phyloP scores from a whole-genome alignment of 2,113 vertebrate genomes.

The Charina bottae region DNA sequence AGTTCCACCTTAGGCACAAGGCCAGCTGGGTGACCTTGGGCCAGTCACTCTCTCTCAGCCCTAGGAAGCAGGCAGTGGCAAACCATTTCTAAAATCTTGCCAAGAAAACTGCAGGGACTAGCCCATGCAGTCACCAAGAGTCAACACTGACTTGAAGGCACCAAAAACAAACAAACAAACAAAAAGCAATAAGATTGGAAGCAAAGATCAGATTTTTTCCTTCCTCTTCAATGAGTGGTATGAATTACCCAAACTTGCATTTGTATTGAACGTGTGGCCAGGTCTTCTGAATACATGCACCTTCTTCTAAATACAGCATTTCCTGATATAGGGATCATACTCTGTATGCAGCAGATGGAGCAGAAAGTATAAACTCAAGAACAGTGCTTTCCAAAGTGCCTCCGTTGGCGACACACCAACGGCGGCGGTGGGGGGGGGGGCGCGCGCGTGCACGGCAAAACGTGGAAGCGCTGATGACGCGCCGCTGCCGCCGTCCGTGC shows the following conservation, averaged over 20 bases:
- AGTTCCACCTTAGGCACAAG: not conserved
- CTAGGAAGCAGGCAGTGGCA: not conserved
- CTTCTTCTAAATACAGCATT: not conserved
- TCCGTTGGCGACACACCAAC: too few species aligned
- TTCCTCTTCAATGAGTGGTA: not conserved
- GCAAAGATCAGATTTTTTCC: not conserved
- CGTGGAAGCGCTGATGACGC: too few species aligned
- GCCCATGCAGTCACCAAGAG: not conserved
- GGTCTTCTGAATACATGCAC: not conserved
- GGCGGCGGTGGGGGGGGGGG: too few species aligned
- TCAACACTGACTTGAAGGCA: not conserved
- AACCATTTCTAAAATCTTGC: not conserved
- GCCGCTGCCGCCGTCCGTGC: too few species aligned
- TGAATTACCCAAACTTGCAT: not conserved
- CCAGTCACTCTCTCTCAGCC: not conserved
- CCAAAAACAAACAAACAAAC: accelerated
- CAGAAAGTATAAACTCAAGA: not conserved
- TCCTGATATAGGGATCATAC: not conserved
- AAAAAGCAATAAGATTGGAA: not conserved
- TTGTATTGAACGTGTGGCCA: not conserved
- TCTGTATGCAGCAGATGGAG: not conserved
- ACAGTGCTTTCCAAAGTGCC: too few species aligned
- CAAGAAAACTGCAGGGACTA: not conserved
- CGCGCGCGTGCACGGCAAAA: too few species aligned
- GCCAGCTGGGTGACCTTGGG: not conserved